phyloP scores from a whole-genome alignment of 2,888 invertebrate species.

The Eupelmus urozonus region DNA sequence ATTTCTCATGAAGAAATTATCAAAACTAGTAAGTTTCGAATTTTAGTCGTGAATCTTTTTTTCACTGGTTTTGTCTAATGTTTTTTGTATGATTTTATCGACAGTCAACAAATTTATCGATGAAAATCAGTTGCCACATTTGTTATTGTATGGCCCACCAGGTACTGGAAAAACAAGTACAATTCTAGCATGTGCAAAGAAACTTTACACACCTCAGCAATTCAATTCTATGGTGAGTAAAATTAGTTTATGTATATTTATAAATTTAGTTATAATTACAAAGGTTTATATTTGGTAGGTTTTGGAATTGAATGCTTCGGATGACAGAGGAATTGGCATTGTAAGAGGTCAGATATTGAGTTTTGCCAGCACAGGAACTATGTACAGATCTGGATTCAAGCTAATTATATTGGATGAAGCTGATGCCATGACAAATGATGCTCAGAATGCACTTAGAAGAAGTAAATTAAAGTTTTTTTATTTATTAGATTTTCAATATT shows the following conservation, averaged over 20 bases:
- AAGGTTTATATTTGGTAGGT: slow-evolving; percentile 81
- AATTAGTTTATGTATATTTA: slow-evolving; percentile 43
- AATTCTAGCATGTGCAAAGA: slow-evolving; percentile 95
- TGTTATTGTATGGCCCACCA: slow-evolving; percentile 98
- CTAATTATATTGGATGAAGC: slow-evolving; percentile 98
- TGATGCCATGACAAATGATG: slow-evolving; percentile 99
- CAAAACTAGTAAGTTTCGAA: slow-evolving; percentile 88
- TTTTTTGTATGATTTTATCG: slow-evolving; percentile 65
- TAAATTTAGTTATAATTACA: background rate
- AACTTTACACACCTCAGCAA: slow-evolving; percentile 92
- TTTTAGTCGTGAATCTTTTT: too few relatives aligned
- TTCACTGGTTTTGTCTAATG: background rate
- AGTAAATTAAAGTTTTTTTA: too few relatives aligned
- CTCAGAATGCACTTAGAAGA: slow-evolving; percentile 97
- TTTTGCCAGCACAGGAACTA: slow-evolving; percentile 97
- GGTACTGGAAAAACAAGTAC: slow-evolving; percentile 99
- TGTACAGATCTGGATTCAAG: slow-evolving; percentile 96
- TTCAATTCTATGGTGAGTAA: slow-evolving; percentile 92
- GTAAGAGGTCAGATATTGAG: slow-evolving; percentile 95
- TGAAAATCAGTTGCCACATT: slow-evolving; percentile 95
- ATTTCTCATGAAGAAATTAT: slow-evolving; percentile 99
- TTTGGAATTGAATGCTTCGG: slow-evolving; percentile 96
- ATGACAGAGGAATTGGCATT: slow-evolving; percentile 97
- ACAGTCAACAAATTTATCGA: slow-evolving; percentile 91
- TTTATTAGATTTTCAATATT: slow-evolving; percentile 8